Evolutionary conservation across 1,140 invertebrate genomes (phyloP).

Genomic region (Lerema accius): DNA sequence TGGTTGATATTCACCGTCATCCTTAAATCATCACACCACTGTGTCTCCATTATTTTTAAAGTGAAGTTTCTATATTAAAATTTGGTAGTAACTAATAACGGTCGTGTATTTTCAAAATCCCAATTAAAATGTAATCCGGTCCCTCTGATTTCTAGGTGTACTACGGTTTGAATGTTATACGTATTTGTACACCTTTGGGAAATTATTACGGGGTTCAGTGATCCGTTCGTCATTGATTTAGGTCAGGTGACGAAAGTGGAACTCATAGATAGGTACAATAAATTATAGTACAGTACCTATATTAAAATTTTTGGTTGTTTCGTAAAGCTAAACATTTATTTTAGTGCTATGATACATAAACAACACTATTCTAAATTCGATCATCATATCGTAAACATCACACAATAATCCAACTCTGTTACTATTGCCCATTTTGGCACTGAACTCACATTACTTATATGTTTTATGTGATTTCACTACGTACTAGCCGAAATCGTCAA

Average conservation of each 20-base stretch:
- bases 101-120: constrained; percentile 37
- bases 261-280: too few species aligned
- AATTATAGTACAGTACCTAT: too few species aligned
- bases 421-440: neutral
- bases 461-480: neutral
- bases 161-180: constrained; percentile 63
- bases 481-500: neutral
- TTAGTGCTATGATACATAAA: constrained; percentile 17
- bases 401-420: neutral
- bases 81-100: neutral
- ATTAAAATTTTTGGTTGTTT: too few species aligned
- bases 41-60: too few species aligned
- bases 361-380: constrained; percentile 9
- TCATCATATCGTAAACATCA: too few species aligned
- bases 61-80: too few species aligned
- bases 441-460: neutral
- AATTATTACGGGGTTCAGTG: constrained; percentile 55
- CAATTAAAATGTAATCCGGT: constrained; percentile 49
- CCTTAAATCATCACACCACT: too few species aligned
- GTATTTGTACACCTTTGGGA: constrained; percentile 50
- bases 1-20: too few species aligned
- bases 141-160: constrained; percentile 48
- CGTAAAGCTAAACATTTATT: too few species aligned
- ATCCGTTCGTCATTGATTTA: constrained; percentile 43
- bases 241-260: constrained; percentile 27